Evolutionary conservation across 2,888 invertebrate genomes (phyloP), one percentile per base, ranked within the genome.

Genomic region (Andrena trimmerana): DNA sequence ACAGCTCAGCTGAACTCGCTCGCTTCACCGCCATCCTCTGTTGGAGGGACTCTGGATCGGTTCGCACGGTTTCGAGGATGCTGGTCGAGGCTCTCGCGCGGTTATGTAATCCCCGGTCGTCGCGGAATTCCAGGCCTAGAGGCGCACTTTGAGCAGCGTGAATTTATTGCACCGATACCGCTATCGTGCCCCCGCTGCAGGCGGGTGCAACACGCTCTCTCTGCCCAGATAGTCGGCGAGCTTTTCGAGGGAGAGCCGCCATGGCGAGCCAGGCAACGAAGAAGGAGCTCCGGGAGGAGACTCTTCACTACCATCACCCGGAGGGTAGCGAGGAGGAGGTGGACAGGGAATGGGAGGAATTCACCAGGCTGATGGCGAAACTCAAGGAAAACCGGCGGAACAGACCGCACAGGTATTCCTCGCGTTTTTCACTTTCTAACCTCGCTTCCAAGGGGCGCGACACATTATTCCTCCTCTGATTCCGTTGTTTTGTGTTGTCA

Each of bases 311-410:
- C 48, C 90, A 92, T 67, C 92, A 93, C 86, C 95, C 94, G 63
- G 95, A 95, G 83, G 94, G 94, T 24, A 94, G 95, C 86, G 94
- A 94, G 83, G 95, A 95, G 83, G 95, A 95, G 57, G 94, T 95
- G 27, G 96, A 96, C 89, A 94, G 94, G 86, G 96, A 96, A 92
- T 96, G 96, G 96, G 96, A 95, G 79, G 96, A 96, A 89, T 96
- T 96, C 87, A 94, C 94, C 20, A 94, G 95, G 84, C 92, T 96
- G 50, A 94, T 95, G 91, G 94, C 94, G 60, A 95, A 95, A 87
- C 94, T 95, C 85, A 92, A 92, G 84, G 92, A 92, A 80, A 93
- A 91, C 81, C 93, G 91, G 29, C 90, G 88, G 59, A 91, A 89
- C 79, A 90, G 92, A n/a, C 92, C 92, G 33, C 91, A 92, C 90